phyloP scores from a whole-genome alignment of 2,888 invertebrate genomes.

The Carterocephalus palaemon region DNA sequence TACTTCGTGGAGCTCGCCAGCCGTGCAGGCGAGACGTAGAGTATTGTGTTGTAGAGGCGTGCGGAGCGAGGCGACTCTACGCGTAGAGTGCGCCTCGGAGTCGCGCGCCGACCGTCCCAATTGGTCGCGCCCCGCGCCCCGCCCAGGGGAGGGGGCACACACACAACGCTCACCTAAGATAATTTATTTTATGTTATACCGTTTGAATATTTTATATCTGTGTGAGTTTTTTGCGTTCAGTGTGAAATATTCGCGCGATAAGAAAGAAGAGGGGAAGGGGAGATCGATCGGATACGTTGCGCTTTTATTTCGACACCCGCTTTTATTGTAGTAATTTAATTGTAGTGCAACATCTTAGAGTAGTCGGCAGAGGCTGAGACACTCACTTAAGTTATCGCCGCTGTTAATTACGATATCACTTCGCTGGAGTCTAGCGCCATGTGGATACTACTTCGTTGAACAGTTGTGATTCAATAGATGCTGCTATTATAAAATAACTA shows the following conservation, averaged over 20 bases:
- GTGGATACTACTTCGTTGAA: too few species aligned
- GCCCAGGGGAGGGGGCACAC: constrained; percentile 74
- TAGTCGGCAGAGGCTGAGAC: too few species aligned
- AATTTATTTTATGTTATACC: constrained; percentile 79
- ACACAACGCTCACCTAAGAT: constrained; percentile 76
- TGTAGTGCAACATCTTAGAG: constrained; percentile 38
- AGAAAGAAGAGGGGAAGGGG: constrained; percentile 78
- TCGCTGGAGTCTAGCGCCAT: too few species aligned
- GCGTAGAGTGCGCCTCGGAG: constrained; percentile 62
- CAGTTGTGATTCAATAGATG: too few species aligned
- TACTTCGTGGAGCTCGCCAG: too few species aligned
- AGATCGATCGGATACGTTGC: constrained; percentile 75
- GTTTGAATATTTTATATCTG: constrained; percentile 79
- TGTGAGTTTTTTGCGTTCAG: constrained; percentile 79
- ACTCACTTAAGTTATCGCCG: too few species aligned
- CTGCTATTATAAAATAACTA: too few species aligned
- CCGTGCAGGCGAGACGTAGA: too few species aligned
- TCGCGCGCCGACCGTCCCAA: constrained; percentile 78
- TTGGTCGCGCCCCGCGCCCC: constrained; percentile 70
- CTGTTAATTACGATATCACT: too few species aligned
- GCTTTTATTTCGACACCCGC: constrained; percentile 68
- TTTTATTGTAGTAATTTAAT: constrained; percentile 61
- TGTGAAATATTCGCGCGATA: constrained; percentile 79
- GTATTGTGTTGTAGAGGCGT: too few species aligned
- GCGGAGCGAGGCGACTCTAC: constrained; percentile 39